These are phyloP conservation scores for Callyntrura guangdongensis DNA, from an alignment of 2,888 invertebrate species.

Conservation along the genomic window DNA sequence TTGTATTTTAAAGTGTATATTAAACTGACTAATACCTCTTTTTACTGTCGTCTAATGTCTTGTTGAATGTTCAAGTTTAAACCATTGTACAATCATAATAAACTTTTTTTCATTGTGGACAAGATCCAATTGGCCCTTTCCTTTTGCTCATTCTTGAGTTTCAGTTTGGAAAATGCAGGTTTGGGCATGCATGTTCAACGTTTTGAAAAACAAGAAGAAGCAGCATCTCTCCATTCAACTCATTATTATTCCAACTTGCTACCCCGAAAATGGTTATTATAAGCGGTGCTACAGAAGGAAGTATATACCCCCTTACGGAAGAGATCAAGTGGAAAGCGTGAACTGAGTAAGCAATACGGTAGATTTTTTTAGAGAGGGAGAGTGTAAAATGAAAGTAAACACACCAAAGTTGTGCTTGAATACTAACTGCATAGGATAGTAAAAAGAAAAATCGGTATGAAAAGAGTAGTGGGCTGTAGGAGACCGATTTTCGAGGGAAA, in stretches of 20 bases:
- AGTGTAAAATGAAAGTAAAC: slow-evolving; percentile 37
- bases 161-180: background rate
- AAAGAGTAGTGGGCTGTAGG: slow-evolving; percentile 62
- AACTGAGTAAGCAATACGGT: slow-evolving; percentile 12
- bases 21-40: background rate
- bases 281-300: slow-evolving; percentile 9
- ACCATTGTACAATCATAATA: background rate
- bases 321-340: slow-evolving; percentile 61
- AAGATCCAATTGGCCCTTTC: background rate
- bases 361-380: slow-evolving; percentile 36
- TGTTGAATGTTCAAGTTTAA: background rate
- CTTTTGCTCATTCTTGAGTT: slow-evolving; percentile 14
- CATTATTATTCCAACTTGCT: slow-evolving; percentile 59
- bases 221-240: slow-evolving; percentile 27
- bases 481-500: slow-evolving; percentile 77
- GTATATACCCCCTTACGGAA: background rate
- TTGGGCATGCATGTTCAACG: background rate
- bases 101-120: background rate
- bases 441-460: slow-evolving; percentile 30
- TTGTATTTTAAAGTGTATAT: background rate
- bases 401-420: background rate
- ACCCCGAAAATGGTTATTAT: slow-evolving; percentile 50
- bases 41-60: background rate
- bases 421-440: slow-evolving; percentile 5
- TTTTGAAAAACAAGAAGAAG: background rate